Percentiles rank a stretch among this genome's conserved stretches.
These are phyloP conservation scores for Agonopterix heracliana DNA, from an alignment of 2,888 invertebrate species.

Conservation along the genomic window DNA sequence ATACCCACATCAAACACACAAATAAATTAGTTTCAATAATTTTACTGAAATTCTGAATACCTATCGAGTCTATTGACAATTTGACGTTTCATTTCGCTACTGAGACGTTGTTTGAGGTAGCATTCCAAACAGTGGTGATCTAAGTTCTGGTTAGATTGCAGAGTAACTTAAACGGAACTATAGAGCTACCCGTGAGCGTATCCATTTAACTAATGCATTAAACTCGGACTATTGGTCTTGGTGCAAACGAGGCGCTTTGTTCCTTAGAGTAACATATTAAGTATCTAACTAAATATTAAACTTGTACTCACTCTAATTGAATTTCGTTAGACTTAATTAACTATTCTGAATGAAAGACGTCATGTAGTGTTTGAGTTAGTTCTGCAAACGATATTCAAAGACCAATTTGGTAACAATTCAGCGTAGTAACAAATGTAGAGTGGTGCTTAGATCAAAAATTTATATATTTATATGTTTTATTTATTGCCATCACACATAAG, in stretches of 20 bases:
- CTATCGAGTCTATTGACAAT: not conserved
- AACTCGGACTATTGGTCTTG: constrained; percentile 64
- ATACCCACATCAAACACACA: no score
- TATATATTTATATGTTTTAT: no score
- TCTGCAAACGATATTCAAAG: no score
- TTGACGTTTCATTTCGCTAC: constrained; percentile 46
- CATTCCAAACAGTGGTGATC: constrained; percentile 56
- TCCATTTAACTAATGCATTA: constrained; percentile 73
- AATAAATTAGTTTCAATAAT: no score
- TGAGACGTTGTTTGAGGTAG: constrained; percentile 51
- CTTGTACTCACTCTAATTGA: not conserved
- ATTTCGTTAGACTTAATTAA: not conserved
- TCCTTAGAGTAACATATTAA: constrained; percentile 58
- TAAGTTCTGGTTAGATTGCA: constrained; percentile 64
- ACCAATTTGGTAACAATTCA: no score
- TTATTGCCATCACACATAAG: no score
- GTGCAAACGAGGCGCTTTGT: constrained; percentile 67
- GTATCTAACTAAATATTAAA: constrained; percentile 16
- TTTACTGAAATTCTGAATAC: no score
- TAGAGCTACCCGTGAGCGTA: constrained; percentile 47
- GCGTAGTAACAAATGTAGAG: no score
- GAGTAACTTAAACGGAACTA: constrained; percentile 59
- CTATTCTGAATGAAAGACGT: no score
- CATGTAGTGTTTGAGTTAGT: no score
- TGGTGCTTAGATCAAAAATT: no score